Base-by-base conservation (phyloP, 1,140 invertebrate species). In the Grapholita molesta region DNA sequence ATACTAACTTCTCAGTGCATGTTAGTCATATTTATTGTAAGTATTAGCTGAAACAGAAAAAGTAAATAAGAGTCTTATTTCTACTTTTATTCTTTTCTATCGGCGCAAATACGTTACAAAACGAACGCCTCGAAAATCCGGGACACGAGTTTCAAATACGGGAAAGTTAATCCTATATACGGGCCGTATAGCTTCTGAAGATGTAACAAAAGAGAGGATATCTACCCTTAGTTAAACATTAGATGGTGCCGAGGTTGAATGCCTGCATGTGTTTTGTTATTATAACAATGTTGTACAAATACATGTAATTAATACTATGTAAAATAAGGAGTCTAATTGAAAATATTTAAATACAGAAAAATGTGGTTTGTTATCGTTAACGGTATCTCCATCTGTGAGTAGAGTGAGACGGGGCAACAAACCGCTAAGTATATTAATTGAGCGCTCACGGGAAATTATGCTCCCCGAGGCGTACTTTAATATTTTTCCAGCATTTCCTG, bases 91-190 rank as follows among this genome's bases (percentile, higher is more conserved):
- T 61, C 55, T 61, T 61, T 61, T 28, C 55, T 25, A 61, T 61
- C 28, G 55, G 25, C 24, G 25, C 55, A 61, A 61, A 61, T 61
- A 61, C 55, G 55, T 30, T 61, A 61, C 55, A 32, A 32, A 61
- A 61, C 55, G 55, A 61, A 61, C 25, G 28, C 25, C n/a, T 61
- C 25, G 55, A 61, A 61, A 61, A 61, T 61, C 55, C 55, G 55
- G 55, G 24, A 61, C 55, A 61, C 55, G 55, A 61, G 55, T 28
- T 28, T 61, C 55, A 55, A 25, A 61, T 32, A 61, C n/a, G 28
- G 55, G 28, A 61, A 30, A 61, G 55, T 61, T 61, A 61, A 61
- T 61, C 55, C 55, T 61, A 61, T 55, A 25, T 28, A 55, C 24
- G 55, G 35, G 25, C 24, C 55, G 3, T 28, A 30, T 30, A 28